These are phyloP conservation scores for Lepidurus arcticus DNA, from an alignment of 1,140 invertebrate genomes.

Conservation along the genomic window DNA sequence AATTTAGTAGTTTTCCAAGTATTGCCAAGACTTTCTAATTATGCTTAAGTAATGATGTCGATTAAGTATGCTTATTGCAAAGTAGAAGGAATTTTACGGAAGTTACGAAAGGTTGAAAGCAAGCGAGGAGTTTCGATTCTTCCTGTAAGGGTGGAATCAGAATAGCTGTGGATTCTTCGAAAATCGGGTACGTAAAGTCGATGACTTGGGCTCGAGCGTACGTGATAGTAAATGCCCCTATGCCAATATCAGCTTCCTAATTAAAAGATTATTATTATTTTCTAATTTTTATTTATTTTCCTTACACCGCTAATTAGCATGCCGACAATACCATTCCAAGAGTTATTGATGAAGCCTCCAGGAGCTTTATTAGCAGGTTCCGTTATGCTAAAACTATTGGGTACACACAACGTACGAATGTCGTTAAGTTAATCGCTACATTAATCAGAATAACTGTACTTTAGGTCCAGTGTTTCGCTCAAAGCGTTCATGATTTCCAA, in stretches of 20 bases:
- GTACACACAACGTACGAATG: not conserved
- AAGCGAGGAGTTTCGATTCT: slow-evolving; percentile 40
- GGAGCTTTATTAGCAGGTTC: not conserved
- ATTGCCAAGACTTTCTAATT: too few relatives aligned
- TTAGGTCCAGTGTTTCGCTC: not conserved
- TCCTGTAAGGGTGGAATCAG: slow-evolving; percentile 41
- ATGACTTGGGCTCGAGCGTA: slow-evolving; percentile 44
- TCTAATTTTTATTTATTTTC: not conserved
- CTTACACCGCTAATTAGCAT: slow-evolving; percentile 14
- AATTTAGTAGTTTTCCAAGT: too few relatives aligned
- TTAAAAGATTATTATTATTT: not conserved
- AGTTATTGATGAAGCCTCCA: not conserved
- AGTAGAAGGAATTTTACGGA: not conserved
- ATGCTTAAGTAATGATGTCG: not conserved
- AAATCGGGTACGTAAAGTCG: slow-evolving; percentile 46
- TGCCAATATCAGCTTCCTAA: slow-evolving; percentile 45
- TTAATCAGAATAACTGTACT: not conserved
- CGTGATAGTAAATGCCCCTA: slow-evolving; percentile 47
- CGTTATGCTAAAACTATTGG: not conserved
- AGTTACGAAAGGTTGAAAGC: slow-evolving; percentile 40
- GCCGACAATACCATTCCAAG: slow-evolving; percentile 29
- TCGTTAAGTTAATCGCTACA: not conserved
- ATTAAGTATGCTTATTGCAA: not conserved
- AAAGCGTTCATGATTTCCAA: not conserved
- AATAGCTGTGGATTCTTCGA: slow-evolving; percentile 42